Percentiles rank a stretch among this genome's conserved stretches.
Conservation (phyloP, 2,797 vertebrate species). For the Enteromius afrohamiltoni region DNA sequence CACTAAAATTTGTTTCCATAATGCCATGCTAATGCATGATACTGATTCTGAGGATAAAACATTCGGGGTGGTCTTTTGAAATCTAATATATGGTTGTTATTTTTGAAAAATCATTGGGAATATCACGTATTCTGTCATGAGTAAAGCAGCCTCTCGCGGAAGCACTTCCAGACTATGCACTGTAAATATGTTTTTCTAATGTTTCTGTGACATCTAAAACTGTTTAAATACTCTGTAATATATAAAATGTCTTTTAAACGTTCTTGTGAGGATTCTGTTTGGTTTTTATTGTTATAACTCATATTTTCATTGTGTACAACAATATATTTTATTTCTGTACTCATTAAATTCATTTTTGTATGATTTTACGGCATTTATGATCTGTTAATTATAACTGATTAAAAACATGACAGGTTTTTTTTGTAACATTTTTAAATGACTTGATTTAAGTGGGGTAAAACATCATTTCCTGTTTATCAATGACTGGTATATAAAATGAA, state of each 20-base stretch:
- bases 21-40: slow-evolving; percentile 24
- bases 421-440: slow-evolving; percentile 12
- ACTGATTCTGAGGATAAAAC: slow-evolving; percentile 30
- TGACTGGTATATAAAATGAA: neutral
- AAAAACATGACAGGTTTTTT: neutral
- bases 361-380: slow-evolving; percentile 56
- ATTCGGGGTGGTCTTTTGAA: slow-evolving; percentile 15
- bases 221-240: slow-evolving; percentile 33
- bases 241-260: slow-evolving; percentile 65
- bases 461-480: neutral
- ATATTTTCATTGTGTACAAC: slow-evolving; percentile 68
- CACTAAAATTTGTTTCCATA: slow-evolving; percentile 26
- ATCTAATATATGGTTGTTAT: slow-evolving; percentile 27
- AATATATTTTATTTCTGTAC: slow-evolving; percentile 62
- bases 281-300: slow-evolving; percentile 54
- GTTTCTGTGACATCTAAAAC: slow-evolving; percentile 43
- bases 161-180: slow-evolving; percentile 79
- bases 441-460: slow-evolving; percentile 15
- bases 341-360: slow-evolving; percentile 63
- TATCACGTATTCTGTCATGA: slow-evolving; percentile 29
- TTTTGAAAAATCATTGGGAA: neutral
- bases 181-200: slow-evolving; percentile 72
- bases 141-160: slow-evolving; percentile 40
- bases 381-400: slow-evolving; percentile 42
- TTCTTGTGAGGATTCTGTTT: slow-evolving; percentile 67